Base-by-base conservation (phyloP, 2,113 vertebrate species). In the Shinisaurus crocodilurus region DNA sequence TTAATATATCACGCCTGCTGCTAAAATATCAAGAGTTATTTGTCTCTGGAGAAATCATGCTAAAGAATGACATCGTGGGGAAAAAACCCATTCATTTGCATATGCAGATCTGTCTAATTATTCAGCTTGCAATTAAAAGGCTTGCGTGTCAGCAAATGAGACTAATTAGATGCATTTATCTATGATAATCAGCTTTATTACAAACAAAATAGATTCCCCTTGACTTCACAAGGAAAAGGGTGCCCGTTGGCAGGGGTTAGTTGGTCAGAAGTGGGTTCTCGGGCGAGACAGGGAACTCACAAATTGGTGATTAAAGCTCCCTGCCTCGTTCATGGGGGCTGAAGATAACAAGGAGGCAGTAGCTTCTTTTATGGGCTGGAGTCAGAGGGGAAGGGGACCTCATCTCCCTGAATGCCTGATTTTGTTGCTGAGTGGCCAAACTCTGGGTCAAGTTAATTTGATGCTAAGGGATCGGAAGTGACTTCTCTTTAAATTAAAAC, bases 51-150 rank as follows among this genome's bases (percentile, higher is more conserved):
- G 96, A 95, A 96, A 96, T 95, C 96, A 79, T 57, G 91, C 93
- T 95, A 92, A 92, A 94, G 94, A 95, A 94, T 97, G 94, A 96
- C 95, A 91, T 83, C 87, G 94, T 93, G 85, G 54, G n/a, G 95
- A 92, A 96, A 54, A 10, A 63, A 13, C 57, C 92, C 40, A n/a
- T 91, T 95, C 93, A 96, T 97, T 97, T 98, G 96, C 97, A 97
- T 97, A 97, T 97, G 97, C 97, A 98, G 96, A 97, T 97, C 96
- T 88, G 93, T 92, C 96, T 97, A 97, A 98, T 97, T 96, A 97
- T 95, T 96, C 96, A 94, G 94, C 92, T 94, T 50, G 89, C 97
- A 97, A 97, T 97, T 97, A 97, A 97, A 97, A 97, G 89, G 95
- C 96, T 97, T 96, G 93, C 96, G 94, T 97, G 97, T 97, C 96